Base-by-base conservation (phyloP, 2,888 invertebrate genomes). In the Leptopilina drosophilae region DNA sequence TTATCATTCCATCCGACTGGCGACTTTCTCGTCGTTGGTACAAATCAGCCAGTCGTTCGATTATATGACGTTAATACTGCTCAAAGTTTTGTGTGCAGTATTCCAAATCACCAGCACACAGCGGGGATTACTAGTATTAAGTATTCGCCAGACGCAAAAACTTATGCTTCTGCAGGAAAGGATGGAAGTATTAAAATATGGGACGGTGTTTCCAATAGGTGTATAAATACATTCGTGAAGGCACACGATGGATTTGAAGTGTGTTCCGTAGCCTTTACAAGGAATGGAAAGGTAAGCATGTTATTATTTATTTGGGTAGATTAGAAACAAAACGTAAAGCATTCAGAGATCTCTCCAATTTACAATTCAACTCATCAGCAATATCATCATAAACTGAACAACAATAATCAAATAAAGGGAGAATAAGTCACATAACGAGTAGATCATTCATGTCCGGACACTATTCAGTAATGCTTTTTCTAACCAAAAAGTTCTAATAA, bases 161-260 rank as follows among this genome's bases (percentile, higher is more conserved):
- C 95, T 80, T 97, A 94, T 92, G 98, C 97, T 0, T 96, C 97
- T 0, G 96, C 96, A 67, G 97, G 98, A 81, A 95, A 96, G 81
- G 99, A 99, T 89, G 99, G 99, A 0, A 94, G 95, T 79, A 97
- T 99, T 8, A 99, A 99, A 91, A 92, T 99, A 0, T 99, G 99
- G 99, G 99, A 99, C 92, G 99, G 98, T 0, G 97, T 99, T 0
- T 98, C 98, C 7, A 96, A 95, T 89, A 94, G 97, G 73, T 99
- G 99, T 89, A 95, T 99, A 83, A 98, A 98, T 89, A 98, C 98
- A 0, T 98, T 99, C 90, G 92, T 95, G 0, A 96, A 96, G 90
- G 99, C 99, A 0, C 99, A 99, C 90, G 98, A 98, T 83, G 98
- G 98, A 0, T 94, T 96, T 0, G 97, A 98, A 92, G 97, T 99